These are phyloP conservation scores for Macrosteles quadrilineatus DNA, from an alignment of 1,140 invertebrate genomes.

Conservation along the genomic window DNA sequence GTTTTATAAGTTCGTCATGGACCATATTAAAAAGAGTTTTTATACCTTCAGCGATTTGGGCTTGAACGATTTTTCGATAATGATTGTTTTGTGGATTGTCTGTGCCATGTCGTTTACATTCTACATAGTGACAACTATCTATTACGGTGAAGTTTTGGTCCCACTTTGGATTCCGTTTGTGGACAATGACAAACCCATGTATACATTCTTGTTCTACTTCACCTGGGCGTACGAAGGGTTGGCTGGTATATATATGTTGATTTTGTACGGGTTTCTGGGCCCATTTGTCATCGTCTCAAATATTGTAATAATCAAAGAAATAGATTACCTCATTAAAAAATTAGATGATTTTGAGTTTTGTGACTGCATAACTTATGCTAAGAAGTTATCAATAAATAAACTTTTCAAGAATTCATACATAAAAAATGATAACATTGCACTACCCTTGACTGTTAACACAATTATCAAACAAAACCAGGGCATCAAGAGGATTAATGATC, in stretches of 20 bases:
- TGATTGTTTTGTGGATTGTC: background rate
- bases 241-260: background rate
- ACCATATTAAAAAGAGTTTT: background rate
- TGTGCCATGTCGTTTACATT: background rate
- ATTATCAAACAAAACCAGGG: too few relatives aligned
- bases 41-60: background rate
- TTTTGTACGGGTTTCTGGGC: background rate
- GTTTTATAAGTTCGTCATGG: background rate
- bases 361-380: too few relatives aligned
- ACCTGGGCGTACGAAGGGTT: background rate
- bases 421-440: too few relatives aligned
- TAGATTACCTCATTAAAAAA: background rate
- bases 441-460: too few relatives aligned
- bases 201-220: background rate
- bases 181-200: background rate
- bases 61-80: background rate
- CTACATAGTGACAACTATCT: background rate
- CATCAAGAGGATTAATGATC: too few relatives aligned
- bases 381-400: too few relatives aligned
- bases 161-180: background rate
- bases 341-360: background rate
- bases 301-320: background rate
- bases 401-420: too few relatives aligned
- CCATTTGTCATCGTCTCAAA: background rate
- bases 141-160: background rate